phyloP scores from a whole-genome alignment of 2,888 invertebrate genomes.

The Synergus gifuensis region DNA sequence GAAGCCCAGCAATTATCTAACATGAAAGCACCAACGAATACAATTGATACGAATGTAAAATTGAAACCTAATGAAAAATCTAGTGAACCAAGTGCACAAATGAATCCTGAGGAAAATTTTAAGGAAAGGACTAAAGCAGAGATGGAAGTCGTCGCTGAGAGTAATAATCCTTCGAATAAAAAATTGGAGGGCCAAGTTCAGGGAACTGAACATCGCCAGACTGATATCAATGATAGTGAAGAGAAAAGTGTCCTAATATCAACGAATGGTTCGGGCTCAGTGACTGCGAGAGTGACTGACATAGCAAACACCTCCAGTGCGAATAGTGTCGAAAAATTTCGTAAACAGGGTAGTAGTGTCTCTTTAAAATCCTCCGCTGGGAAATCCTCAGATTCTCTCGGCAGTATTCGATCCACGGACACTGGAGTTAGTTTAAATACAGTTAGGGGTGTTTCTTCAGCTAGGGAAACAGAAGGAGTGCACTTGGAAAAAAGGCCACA shows the following conservation, averaged over 20 bases:
- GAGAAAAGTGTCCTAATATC: constrained; percentile 19
- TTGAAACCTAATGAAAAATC: not conserved
- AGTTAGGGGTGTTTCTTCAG: constrained; percentile 73
- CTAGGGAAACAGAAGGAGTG: constrained; percentile 71
- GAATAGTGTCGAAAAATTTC: constrained; percentile 53
- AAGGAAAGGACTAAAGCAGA: constrained; percentile 18
- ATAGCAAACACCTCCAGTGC: constrained; percentile 50
- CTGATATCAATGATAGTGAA: constrained; percentile 42
- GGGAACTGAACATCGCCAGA: constrained; percentile 12
- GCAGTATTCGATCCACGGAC: constrained; percentile 71
- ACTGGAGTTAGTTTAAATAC: constrained; percentile 75
- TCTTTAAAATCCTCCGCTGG: constrained; percentile 68
- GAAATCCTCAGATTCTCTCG: constrained; percentile 68
- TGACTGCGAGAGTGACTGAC: constrained; percentile 44
- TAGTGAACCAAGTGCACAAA: not conserved
- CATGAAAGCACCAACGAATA: not conserved
- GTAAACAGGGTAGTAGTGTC: constrained; percentile 54
- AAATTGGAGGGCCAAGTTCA: not conserved
- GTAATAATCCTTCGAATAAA: constrained; percentile 11
- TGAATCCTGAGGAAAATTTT: not conserved
- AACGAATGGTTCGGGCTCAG: constrained; percentile 7
- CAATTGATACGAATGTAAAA: not conserved
- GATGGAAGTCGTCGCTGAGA: not conserved
- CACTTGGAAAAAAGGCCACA: constrained; percentile 71
- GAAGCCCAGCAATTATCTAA: not conserved